phyloP scores from a whole-genome alignment of 2,797 vertebrate species.

The Danionella dracula region DNA sequence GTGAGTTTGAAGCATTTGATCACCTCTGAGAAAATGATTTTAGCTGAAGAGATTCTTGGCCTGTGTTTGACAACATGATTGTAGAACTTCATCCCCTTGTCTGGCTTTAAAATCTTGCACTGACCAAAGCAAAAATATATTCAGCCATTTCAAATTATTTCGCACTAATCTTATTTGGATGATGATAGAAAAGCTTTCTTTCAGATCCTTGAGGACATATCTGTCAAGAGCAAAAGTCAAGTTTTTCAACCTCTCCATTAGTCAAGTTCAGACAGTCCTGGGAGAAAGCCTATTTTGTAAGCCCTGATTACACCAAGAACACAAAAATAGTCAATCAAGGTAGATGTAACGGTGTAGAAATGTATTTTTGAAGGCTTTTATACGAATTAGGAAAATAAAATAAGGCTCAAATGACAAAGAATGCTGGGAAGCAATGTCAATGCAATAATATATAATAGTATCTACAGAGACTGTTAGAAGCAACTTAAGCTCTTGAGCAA shows the following conservation, averaged over 20 bases:
- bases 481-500: too few relatives aligned
- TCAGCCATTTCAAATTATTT: slow-evolving; percentile 15
- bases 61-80: slow-evolving; percentile 26
- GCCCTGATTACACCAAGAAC: too few relatives aligned
- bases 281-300: too few relatives aligned
- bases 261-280: not conserved
- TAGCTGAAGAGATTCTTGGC: slow-evolving; percentile 28
- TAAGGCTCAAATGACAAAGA: too few relatives aligned
- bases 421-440: too few relatives aligned
- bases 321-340: too few relatives aligned
- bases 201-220: not conserved
- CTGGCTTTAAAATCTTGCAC: slow-evolving; percentile 16
- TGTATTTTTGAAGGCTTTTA: too few relatives aligned
- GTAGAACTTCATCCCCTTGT: slow-evolving; percentile 24
- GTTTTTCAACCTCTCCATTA: not conserved
- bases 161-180: not conserved
- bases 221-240: not conserved
- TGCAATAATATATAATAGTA: too few relatives aligned
- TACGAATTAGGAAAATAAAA: too few relatives aligned
- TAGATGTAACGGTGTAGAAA: too few relatives aligned
- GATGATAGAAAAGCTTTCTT: slow-evolving; percentile 8
- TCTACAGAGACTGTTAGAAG: too few relatives aligned
- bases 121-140: slow-evolving; percentile 34
- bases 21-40: slow-evolving; percentile 31
- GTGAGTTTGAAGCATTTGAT: slow-evolving; percentile 13